Conservation (phyloP, 2,113 vertebrate species). For the Edolisoma coerulescens region DNA sequence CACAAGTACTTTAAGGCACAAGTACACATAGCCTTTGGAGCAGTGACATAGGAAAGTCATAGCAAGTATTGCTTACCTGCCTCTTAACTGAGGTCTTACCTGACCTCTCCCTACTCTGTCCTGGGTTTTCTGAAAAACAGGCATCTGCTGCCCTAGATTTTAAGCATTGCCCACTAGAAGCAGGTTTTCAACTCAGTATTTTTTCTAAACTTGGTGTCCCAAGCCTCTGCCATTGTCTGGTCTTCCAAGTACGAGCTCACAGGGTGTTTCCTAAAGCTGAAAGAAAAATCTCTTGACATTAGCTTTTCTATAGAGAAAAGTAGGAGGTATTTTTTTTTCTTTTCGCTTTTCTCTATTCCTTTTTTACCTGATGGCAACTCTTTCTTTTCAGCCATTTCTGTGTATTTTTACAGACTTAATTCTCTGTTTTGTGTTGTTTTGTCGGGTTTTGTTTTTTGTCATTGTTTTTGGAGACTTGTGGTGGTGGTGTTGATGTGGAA, state of each 20-base stretch:
- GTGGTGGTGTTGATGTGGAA: fast-evolving
- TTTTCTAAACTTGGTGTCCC: not conserved
- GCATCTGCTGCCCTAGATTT: not conserved
- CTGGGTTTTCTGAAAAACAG: not conserved
- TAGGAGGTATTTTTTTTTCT: no score
- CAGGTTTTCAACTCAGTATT: not conserved
- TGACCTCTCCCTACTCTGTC: not conserved
- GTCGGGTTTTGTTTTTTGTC: not conserved
- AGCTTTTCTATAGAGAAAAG: not conserved
- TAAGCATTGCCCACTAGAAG: not conserved
- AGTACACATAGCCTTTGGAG: not conserved
- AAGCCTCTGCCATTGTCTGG: not conserved
- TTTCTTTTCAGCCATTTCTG: not conserved
- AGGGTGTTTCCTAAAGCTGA: not conserved
- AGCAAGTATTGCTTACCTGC: not conserved
- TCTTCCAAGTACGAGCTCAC: fast-evolving
- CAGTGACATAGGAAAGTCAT: not conserved
- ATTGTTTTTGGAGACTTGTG: not conserved
- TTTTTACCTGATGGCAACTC: not conserved
- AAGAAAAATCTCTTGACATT: not conserved
- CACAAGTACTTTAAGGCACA: constrained; percentile 20
- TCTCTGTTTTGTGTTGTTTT: not conserved
- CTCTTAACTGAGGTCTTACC: not conserved
- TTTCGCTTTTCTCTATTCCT: not conserved
- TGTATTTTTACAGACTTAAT: not conserved